A percentile compares a stretch with the other conserved stretches of the same genome.
These are phyloP conservation scores for Orthosia cruda DNA, from an alignment of 2,888 invertebrate species.

Conservation along the genomic window DNA sequence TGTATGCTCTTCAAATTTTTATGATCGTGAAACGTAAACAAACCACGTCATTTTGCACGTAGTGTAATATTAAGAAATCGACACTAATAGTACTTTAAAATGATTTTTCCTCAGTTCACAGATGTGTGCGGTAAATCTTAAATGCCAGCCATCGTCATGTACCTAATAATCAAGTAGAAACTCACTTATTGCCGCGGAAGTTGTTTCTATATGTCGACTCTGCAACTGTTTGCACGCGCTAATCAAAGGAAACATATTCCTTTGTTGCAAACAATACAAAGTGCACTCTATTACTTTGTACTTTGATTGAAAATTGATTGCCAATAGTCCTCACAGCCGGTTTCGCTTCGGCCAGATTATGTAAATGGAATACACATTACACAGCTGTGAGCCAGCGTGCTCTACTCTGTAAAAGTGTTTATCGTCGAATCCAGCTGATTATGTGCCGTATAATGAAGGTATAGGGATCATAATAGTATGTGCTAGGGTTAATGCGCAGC, in stretches of 20 bases:
- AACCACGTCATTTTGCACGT: slow-evolving; percentile 19
- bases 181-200: slow-evolving; percentile 74
- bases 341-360: slow-evolving; percentile 80
- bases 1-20: slow-evolving; percentile 23
- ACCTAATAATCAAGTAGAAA: slow-evolving; percentile 70
- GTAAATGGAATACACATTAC: slow-evolving; percentile 85
- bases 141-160: slow-evolving; percentile 57
- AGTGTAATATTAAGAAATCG: slow-evolving; percentile 29
- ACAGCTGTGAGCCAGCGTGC: slow-evolving; percentile 82
- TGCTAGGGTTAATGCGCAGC: slow-evolving; percentile 78
- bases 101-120: slow-evolving; percentile 43
- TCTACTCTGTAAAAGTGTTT: slow-evolving; percentile 71
- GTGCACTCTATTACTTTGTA: slow-evolving; percentile 64
- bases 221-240: slow-evolving; percentile 60
- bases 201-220: slow-evolving; percentile 71
- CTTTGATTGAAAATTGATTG: slow-evolving; percentile 73
- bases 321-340: slow-evolving; percentile 68
- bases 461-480: slow-evolving; percentile 72
- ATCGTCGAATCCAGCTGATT: slow-evolving; percentile 64
- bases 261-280: slow-evolving; percentile 58
- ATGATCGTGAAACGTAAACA: slow-evolving; percentile 23
- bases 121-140: slow-evolving; percentile 55
- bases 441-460: slow-evolving; percentile 63
- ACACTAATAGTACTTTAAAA: slow-evolving; percentile 21
- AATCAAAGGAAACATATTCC: slow-evolving; percentile 62